These are phyloP conservation scores for Physeter macrocephalus DNA, from an alignment of 2,113 vertebrate species.

Conservation along the genomic window DNA sequence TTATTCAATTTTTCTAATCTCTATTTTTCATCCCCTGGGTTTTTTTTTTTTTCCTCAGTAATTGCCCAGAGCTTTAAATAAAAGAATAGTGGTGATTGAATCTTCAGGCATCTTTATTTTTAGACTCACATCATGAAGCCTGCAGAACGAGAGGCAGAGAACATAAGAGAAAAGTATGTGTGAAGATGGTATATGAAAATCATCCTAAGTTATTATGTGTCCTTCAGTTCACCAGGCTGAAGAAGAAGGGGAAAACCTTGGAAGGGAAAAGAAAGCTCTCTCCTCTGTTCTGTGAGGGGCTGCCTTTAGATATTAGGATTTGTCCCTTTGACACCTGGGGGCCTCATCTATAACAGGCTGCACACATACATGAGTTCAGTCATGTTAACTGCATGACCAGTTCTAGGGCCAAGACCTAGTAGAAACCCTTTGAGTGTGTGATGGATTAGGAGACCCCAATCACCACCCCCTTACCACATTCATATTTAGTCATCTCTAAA, in stretches of 20 bases:
- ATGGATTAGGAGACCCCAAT: too few relatives aligned
- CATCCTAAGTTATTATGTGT: not conserved
- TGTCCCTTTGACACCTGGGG: too few relatives aligned
- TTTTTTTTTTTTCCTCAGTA: not conserved
- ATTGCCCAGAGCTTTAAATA: conserved; percentile 48
- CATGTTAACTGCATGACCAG: accelerated
- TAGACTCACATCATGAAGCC: conserved; percentile 28
- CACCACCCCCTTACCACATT: not conserved
- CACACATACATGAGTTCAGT: accelerated
- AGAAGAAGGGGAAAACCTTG: not conserved
- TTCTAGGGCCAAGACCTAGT: accelerated
- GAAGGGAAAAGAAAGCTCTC: not conserved
- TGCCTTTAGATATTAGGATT: accelerated
- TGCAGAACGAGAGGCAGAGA: not conserved
- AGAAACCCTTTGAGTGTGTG: accelerated
- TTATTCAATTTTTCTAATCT: conserved; percentile 47
- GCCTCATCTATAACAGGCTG: accelerated
- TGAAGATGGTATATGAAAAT: not conserved
- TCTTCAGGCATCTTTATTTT: conserved; percentile 3
- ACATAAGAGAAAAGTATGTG: not conserved
- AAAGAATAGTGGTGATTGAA: conserved; percentile 24
- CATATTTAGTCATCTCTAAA: accelerated
- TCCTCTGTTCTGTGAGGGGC: too few relatives aligned
- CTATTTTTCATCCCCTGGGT: not conserved
- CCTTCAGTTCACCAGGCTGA: not conserved